A percentile compares a stretch with the other conserved stretches of the same genome.
Conservation (phyloP, 2,888 invertebrate genomes). For the Lamproptera curius region DNA sequence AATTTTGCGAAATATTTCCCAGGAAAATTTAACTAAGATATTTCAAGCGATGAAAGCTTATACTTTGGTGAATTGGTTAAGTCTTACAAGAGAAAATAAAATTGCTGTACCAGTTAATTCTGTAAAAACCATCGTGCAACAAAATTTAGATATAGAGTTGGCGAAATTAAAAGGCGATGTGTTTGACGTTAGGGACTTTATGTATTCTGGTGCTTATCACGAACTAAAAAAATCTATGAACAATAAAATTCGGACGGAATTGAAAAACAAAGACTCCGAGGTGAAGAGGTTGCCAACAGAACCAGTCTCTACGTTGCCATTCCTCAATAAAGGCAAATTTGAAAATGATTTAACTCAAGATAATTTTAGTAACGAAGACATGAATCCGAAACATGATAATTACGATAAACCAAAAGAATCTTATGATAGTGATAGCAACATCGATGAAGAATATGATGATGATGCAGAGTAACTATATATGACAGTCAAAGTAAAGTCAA, state of each 20-base stretch:
- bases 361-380: no score
- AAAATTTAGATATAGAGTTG: constrained; percentile 37
- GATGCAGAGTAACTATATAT: no score
- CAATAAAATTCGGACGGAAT: not conserved
- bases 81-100: constrained; percentile 33
- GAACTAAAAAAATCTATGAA: constrained; percentile 35
- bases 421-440: no score
- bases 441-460: no score
- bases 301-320: not conserved
- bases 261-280: not conserved
- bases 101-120: constrained; percentile 18
- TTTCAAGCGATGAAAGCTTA: constrained; percentile 44
- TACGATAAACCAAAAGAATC: no score
- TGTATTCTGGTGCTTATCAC: constrained; percentile 33
- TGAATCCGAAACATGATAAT: no score
- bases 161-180: constrained; percentile 37
- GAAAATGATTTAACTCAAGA: no score
- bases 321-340: constrained; percentile 2
- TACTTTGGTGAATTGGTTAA: constrained; percentile 39
- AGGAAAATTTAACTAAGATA: constrained; percentile 33
- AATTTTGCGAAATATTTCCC: constrained; percentile 31
- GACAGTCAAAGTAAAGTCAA: no score
- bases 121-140: constrained; percentile 28
- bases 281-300: not conserved
- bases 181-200: constrained; percentile 52